Evolutionary conservation across 2,113 vertebrate species (phyloP), one percentile per base, ranked within the genome.

Genomic region (Melanostigma gelatinosum): DNA sequence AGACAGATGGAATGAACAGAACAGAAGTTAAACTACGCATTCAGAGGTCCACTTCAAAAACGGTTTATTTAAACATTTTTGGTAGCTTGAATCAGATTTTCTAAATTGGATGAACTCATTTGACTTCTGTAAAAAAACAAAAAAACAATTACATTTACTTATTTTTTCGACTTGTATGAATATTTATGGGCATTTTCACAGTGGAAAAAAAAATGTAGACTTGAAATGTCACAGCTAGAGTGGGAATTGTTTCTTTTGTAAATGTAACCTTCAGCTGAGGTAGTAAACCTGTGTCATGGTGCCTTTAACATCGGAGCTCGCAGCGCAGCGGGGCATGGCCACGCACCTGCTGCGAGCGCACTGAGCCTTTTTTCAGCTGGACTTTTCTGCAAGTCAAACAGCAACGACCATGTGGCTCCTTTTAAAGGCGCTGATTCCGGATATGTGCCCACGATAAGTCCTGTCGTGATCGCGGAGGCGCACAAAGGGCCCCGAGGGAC

Each of bases 291-390:
- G 63, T 42, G 86, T 76, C 72, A 68, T 72, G 85, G 85, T 63
- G 58, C 81, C 86, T 89, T 87, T 84, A 88, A 85, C 70, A 66
- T 57, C 55, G 46, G 52, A 86, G 74, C 67, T 67, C 27, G 68
- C 77, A 8, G 87, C 68, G 68, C 15, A 55, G n/a, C 52, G 4
- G 65, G 40, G 44, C 61, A 70, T 8, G 68, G n/a, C 1, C 58
- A 66, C 34, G 63, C 92, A 92, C 92, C 92, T 93, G 92, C 87
- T 90, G 88, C 55, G 55, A 64, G 72, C 82, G 80, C 89, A 73
- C 78, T 3, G 66, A 84, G 54, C 12, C 72, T 61, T 88, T 70
- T 58, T 68, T 2, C 58, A 74, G 4, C 16, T 48, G 3, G 46
- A 87, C 67, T 75, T 74, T 63, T 42, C 18, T 50, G 22, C 69